Evolutionary conservation across 2,797 vertebrate species (phyloP), one percentile per base, ranked within the genome.

Genomic region (Morelia viridis): DNA sequence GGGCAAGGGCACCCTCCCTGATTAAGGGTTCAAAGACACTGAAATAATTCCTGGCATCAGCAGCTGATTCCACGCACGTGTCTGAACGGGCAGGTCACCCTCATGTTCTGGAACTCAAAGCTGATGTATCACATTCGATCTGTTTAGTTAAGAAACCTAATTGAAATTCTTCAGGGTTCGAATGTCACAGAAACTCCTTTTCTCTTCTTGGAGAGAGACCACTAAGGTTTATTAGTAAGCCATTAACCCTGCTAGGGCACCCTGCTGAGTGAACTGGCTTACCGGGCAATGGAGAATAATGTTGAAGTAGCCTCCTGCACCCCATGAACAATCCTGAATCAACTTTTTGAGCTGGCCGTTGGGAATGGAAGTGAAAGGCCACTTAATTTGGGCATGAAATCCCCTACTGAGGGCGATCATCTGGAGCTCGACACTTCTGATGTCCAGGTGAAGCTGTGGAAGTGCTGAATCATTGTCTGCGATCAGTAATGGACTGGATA

Each of bases 21-120:
- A 41, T 41, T 86, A 5, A 92, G 31, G 31, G 90, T 65, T 83
- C 57, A 76, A 87, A 91, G 93, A n/a, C 3, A 56, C 89, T 90
- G 31, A 85, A 92, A 0, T 5, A 58, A 11, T 91, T 26, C 91
- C 64, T 28, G 71, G 9, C 31, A 89, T 60, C 4, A 71, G 62
- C 6, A 41, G 5, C 0, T 24, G 92, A 65, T 92, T 91, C 64
- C 90, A 76, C 11, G 31, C 57, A 0, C 2, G 4, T 76, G 86
- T 57, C 89, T 56, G 35, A 95, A 26, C 86, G n/a, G 50, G 71
- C 1, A 91, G 0, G 24, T 89, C 85, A n/a, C 88, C 88, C 0
- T 11, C 24, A 35, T 12, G 80, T 2, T 4, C 58, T 0, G 1
- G 92, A 93, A 46, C 0, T 13, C 71, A 89, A 53, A 4, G 22